Evolutionary conservation across 2,888 invertebrate species (phyloP), one percentile per base, ranked within the genome.

Genomic region (Lasioglossum malachurum): DNA sequence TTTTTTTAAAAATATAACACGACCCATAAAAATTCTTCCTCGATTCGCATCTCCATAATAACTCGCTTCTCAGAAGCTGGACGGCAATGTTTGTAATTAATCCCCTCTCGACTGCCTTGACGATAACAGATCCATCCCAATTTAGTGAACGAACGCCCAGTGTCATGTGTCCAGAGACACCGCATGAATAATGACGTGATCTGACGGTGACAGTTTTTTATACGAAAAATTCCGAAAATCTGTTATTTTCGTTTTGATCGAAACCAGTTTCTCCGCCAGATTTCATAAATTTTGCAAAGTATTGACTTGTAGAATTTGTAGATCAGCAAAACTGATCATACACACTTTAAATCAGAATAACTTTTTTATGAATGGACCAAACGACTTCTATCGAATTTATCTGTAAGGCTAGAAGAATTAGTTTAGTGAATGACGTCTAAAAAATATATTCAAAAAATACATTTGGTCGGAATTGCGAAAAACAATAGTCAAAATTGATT

Each of bases 61-160:
- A 92, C 90, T 90, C 88, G 90, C 79, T 93, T 92, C 92, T 89
- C 83, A 89, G 91, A 92, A 92, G 86, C 77, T 73, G 87, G 87
- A 83, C 87, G 73, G 83, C 86, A 84, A 57, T 86, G 86, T 80
- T 89, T 80, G 84, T 89, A 91, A 92, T 91, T 92, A 91, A 87
- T 88, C 85, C 83, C 60, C 83, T 60, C 83, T 75, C 77, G 71
- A 67, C 78, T 88, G 86, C 89, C 91, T 92, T 88, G 90, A 86
- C 5, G 75, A 80, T 77, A 74, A 78, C 88, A 87, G 88, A 86
- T 84, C 86, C 91, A 89, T 84, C 87, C 90, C 82, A 89, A 92
- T 93, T 91, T 88, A 75, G 87, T 75, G 83, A 86, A 75, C 74
- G 53, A 73, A 73, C 83, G 71, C 41, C 73, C 75, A 75, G 57